Conservation (phyloP, 2,113 vertebrate species). For the Clupea harengus region DNA sequence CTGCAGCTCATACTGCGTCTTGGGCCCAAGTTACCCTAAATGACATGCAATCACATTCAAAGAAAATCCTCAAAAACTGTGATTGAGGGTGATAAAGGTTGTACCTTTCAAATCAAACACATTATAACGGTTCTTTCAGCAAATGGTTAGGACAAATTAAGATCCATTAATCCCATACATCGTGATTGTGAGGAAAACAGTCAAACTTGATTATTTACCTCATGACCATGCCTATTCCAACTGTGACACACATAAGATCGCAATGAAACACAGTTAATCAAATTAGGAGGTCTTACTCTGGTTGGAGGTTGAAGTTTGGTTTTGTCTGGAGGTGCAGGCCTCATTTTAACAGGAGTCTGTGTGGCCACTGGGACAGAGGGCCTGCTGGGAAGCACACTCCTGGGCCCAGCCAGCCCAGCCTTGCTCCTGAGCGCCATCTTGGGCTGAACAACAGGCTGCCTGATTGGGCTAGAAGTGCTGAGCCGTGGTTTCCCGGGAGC, state of each 20-base stretch:
- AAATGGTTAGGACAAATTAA: no score
- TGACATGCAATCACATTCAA: not conserved
- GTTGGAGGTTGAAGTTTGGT: slow-evolving; percentile 57
- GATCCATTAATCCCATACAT: no score
- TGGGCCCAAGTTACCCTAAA: slow-evolving; percentile 57
- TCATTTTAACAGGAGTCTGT: slow-evolving; percentile 46
- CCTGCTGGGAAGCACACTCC: slow-evolving; percentile 60
- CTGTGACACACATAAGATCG: not conserved
- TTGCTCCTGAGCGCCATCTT: slow-evolving; percentile 52
- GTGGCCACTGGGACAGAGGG: slow-evolving; percentile 37
- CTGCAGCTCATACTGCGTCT: slow-evolving; percentile 50
- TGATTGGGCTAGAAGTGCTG: slow-evolving; percentile 65
- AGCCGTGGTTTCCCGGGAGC: slow-evolving; percentile 34
- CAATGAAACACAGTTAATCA: not conserved
- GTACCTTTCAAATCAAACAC: no score
- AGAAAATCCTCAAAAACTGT: no score
- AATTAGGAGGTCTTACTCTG: slow-evolving; percentile 45
- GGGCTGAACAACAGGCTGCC: slow-evolving; percentile 40
- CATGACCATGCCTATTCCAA: not conserved
- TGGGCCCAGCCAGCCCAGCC: slow-evolving; percentile 31
- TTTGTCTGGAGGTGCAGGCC: slow-evolving; percentile 60
- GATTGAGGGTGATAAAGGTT: no score
- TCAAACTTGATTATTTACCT: no score
- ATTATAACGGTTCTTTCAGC: no score
- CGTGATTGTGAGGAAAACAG: no score